Percentiles rank a stretch among this genome's conserved stretches.
Conservation (phyloP, 1,140 invertebrate genomes). For the Drosophila kanapiae region DNA sequence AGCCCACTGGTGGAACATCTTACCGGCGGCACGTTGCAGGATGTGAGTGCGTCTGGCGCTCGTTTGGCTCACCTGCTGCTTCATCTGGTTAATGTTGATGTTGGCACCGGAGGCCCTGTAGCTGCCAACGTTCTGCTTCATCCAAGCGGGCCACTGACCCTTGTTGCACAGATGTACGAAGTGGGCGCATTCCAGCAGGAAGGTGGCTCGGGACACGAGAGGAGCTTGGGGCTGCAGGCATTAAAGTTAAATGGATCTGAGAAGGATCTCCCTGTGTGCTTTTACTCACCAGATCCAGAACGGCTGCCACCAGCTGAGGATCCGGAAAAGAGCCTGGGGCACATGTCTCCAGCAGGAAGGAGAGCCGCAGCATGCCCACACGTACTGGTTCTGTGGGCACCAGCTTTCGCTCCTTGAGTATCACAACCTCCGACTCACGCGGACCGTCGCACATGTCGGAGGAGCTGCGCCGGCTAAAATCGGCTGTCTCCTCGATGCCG, state of each 20-base stretch:
- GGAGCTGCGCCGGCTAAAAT: conserved; percentile 93
- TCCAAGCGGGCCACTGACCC: conserved; percentile 98
- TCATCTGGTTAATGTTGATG: conserved; percentile 79
- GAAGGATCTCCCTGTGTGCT: neutral
- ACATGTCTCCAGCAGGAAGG: conserved; percentile 96
- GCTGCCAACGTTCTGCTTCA: conserved; percentile 91
- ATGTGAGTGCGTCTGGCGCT: conserved; percentile 91
- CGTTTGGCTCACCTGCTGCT: conserved; percentile 85
- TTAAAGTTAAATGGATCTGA: neutral
- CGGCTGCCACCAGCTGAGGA: conserved; percentile 96
- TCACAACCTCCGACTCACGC: conserved; percentile 93
- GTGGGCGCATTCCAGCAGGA: conserved; percentile 97
- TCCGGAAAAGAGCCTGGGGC: conserved; percentile 98
- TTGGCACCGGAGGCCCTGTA: conserved; percentile 91
- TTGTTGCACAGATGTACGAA: conserved; percentile 99
- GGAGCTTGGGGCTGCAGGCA: conserved; percentile 94
- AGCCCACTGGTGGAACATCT: conserved; percentile 94
- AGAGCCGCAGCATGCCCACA: conserved; percentile 93
- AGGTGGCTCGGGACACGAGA: conserved; percentile 94
- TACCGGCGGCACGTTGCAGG: conserved; percentile 96
- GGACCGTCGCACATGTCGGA: conserved; percentile 92
- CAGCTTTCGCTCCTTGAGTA: conserved; percentile 93
- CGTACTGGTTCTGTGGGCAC: conserved; percentile 91
- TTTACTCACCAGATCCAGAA: conserved; percentile 94
- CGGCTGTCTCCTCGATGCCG: conserved; percentile 93